These are phyloP conservation scores for Drosophila testacea DNA, from an alignment of 2,888 invertebrate genomes.

Conservation along the genomic window DNA sequence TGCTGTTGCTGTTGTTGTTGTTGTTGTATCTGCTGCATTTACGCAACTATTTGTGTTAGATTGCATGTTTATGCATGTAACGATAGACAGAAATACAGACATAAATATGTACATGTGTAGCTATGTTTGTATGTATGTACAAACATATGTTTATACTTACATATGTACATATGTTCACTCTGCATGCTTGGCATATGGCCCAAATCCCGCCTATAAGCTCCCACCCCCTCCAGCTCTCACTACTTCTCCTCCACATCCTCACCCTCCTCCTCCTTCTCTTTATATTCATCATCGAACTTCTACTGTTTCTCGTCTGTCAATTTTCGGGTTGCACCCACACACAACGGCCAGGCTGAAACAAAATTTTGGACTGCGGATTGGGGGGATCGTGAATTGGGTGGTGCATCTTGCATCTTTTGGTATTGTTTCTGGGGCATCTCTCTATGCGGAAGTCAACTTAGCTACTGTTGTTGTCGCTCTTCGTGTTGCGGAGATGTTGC, in stretches of 20 bases:
- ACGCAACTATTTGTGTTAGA: constrained; percentile 72
- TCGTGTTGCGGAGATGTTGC: constrained; percentile 20
- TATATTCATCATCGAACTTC: neutral
- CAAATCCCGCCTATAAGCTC: constrained; percentile 40
- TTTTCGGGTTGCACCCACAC: constrained; percentile 50
- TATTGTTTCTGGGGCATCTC: constrained; percentile 40
- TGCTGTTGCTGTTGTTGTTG: constrained; percentile 29
- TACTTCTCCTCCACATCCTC: constrained; percentile 1
- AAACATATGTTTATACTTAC: constrained; percentile 44
- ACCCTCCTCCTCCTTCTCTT: neutral
- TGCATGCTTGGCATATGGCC: constrained; percentile 35
- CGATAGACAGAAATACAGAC: constrained; percentile 16
- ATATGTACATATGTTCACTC: constrained; percentile 15
- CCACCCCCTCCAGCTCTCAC: neutral
- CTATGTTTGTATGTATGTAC: constrained; percentile 23
- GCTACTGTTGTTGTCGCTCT: constrained; percentile 51
- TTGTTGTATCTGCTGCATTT: constrained; percentile 52
- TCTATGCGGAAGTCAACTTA: constrained; percentile 52
- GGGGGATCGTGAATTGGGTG: constrained; percentile 15
- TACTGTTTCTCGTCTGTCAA: constrained; percentile 46
- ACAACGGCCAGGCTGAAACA: constrained; percentile 8
- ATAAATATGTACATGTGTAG: constrained; percentile 25
- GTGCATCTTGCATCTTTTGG: constrained; percentile 6
- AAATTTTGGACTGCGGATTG: neutral
- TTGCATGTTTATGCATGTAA: constrained; percentile 47